Evolutionary conservation across 2,797 vertebrate genomes (phyloP).

Genomic region (Mus minutoides): DNA sequence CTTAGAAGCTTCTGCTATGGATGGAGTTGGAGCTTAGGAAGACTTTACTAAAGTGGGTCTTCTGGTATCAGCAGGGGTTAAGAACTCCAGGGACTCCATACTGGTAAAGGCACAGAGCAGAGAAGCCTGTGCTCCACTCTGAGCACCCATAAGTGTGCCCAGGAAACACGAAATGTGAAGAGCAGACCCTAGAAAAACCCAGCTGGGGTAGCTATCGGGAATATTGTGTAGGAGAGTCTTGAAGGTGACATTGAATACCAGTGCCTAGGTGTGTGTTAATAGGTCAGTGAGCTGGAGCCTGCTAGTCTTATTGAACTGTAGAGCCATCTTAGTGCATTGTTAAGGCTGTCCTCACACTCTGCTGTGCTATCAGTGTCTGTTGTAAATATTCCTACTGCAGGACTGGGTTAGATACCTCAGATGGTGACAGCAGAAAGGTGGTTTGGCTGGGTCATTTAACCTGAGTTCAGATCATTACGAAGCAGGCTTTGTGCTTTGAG

Average conservation of each 20-base stretch:
- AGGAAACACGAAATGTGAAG: neutral
- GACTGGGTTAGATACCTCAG: neutral
- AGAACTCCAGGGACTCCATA: no score
- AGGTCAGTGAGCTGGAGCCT: neutral
- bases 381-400: neutral
- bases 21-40: neutral
- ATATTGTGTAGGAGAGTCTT: neutral
- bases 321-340: neutral
- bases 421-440: neutral
- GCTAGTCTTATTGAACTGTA: no score
- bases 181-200: neutral
- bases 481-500: neutral
- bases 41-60: neutral
- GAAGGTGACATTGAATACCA: neutral
- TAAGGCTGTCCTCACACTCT: rapidly evolving
- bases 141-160: neutral
- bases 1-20: neutral
- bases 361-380: rapidly evolving
- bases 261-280: no score
- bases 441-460: neutral
- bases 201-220: neutral
- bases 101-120: neutral
- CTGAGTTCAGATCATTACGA: neutral
- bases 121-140: neutral
- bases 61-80: neutral